A percentile compares a stretch with the other conserved stretches of the same genome.
Evolutionary conservation across 2,797 vertebrate genomes (phyloP).

Genomic region (Lacerta bilineata): DNA sequence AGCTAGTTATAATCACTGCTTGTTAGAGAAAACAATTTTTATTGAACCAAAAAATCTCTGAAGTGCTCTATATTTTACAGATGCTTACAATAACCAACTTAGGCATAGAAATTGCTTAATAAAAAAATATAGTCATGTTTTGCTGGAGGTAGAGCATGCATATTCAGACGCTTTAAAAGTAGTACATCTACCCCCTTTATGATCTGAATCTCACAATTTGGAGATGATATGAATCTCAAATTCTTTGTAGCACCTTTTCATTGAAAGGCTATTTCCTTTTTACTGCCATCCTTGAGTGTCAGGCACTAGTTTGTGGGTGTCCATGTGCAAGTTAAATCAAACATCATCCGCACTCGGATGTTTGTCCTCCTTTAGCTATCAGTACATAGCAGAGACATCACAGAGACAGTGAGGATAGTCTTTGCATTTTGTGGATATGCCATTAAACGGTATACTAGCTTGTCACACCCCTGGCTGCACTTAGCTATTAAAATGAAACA

Average conservation of each 20-base stretch:
- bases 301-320: neutral
- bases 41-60: slow-evolving; percentile 40
- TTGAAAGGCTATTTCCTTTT: neutral
- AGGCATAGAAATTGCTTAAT: slow-evolving; percentile 27
- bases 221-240: too few relatives aligned
- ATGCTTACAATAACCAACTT: slow-evolving; percentile 33
- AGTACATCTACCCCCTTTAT: neutral
- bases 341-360: neutral
- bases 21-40: slow-evolving; percentile 50
- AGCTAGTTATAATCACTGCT: slow-evolving; percentile 39
- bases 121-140: neutral
- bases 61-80: slow-evolving; percentile 17
- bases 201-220: slow-evolving; percentile 2
- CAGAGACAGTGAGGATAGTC: neutral
- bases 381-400: too few relatives aligned
- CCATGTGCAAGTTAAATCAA: neutral
- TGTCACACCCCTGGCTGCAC: neutral
- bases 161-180: slow-evolving; percentile 23
- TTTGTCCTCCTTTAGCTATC: neutral
- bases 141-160: neutral
- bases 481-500: slow-evolving; percentile 1
- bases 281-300: neutral
- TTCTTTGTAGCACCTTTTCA: neutral
- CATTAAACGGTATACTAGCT: too few relatives aligned
- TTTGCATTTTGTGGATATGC: too few relatives aligned